Evolutionary conservation across 2,888 invertebrate genomes (phyloP), one percentile per base, ranked within the genome.

Genomic region (Calameuta pallipes): DNA sequence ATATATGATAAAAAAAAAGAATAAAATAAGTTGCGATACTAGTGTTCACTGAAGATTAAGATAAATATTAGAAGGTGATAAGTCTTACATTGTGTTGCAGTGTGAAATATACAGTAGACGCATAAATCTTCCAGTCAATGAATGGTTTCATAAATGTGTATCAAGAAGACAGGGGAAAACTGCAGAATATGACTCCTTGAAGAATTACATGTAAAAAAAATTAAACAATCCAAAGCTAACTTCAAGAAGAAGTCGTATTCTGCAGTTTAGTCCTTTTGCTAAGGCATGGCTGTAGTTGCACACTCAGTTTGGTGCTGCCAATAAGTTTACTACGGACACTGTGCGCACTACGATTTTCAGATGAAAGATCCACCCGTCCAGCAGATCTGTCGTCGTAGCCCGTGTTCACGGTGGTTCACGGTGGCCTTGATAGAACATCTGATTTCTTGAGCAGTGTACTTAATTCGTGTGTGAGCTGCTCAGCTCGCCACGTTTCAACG

Each of bases 401-500:
- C 37, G 76, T 77, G 36, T 77, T 75, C 56, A 73, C 75, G 76
- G 85, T 82, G 83, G 82, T 77, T 75, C 56, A 73, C 75, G 76
- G 85, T 82, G 83, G 82, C 85, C 86, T 85, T 85, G 86, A 80
- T 82, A 80, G 75, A 33, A 71, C 71, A 71, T 71, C 31, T 71
- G 71, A 71, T 71, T 71, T 34, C 33, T 71, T 12, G 71, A 71
- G 13, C 76, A 77, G 85, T 84, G 85, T 86, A 86, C 86, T 86
- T 86, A 86, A 85, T 86, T 81, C 56, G 56, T 56, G 56, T 15
- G 56, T 56, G 56, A 56, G 56, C 56, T 56, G 2, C 2, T 56
- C 23, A 23, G 56, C 56, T 56, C 56, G 23, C 56, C 56, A 56
- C 56, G 56, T 56, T 56, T 56, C 56, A 56, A 56, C 56, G 56